phyloP scores from a whole-genome alignment of 2,113 vertebrate species.

The Apteryx mantelli region DNA sequence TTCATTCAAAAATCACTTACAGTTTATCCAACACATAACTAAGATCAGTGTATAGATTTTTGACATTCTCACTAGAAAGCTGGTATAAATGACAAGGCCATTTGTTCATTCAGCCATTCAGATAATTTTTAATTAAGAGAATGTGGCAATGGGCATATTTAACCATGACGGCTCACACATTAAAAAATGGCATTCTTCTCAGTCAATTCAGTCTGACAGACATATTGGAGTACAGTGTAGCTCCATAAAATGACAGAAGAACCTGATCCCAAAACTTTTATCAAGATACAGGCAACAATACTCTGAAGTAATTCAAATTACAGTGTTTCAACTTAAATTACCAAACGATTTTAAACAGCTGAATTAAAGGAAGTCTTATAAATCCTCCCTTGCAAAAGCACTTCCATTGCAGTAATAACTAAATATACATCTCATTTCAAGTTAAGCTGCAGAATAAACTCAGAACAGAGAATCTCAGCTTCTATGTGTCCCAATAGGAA shows the following conservation, averaged over 20 bases:
- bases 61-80: no score
- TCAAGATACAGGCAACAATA: background rate
- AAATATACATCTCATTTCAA: background rate
- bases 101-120: background rate
- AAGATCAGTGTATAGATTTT: background rate
- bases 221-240: background rate
- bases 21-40: background rate
- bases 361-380: background rate
- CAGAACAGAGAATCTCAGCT: background rate
- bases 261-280: background rate
- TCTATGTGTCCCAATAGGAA: background rate
- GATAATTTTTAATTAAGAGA: background rate
- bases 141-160: background rate
- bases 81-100: background rate
- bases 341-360: background rate
- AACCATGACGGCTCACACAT: no score
- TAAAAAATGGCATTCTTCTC: background rate
- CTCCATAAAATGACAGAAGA: background rate
- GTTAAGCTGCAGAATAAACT: background rate
- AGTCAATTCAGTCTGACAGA: no score
- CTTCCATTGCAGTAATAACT: background rate
- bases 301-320: background rate
- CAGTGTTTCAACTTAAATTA: background rate
- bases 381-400: no score
- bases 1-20: background rate